phyloP scores from a whole-genome alignment of 2,888 invertebrate genomes.

The Plemyria rubiginata region DNA sequence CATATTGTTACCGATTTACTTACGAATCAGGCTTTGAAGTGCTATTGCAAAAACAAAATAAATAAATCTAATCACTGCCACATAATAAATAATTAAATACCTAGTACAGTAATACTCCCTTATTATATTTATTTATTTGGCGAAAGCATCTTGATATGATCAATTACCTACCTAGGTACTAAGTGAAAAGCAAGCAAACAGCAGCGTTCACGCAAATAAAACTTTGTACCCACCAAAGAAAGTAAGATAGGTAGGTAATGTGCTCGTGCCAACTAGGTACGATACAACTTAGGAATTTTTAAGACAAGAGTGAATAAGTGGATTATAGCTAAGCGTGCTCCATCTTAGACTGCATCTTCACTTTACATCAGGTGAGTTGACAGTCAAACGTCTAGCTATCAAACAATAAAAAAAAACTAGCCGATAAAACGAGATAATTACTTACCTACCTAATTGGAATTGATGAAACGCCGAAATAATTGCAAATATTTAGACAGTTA shows the following conservation, averaged over 20 bases:
- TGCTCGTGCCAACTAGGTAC: conserved; percentile 42
- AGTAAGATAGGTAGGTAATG: neutral
- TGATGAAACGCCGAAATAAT: conserved; percentile 48
- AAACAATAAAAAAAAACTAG: too few relatives aligned
- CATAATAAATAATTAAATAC: too few relatives aligned
- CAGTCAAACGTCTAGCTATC: too few relatives aligned
- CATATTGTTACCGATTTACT: neutral
- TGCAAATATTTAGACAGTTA: conserved; percentile 40
- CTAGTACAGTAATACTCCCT: too few relatives aligned
- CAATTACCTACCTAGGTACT: neutral
- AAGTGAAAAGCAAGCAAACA: neutral
- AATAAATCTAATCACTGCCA: neutral
- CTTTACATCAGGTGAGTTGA: too few relatives aligned
- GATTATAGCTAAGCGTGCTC: too few relatives aligned
- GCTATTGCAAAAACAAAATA: neutral
- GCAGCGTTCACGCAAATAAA: neutral
- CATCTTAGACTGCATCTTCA: too few relatives aligned
- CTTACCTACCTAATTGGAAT: conserved; percentile 45
- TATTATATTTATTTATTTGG: too few relatives aligned
- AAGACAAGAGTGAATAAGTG: too few relatives aligned
- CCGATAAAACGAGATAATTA: conserved; percentile 58
- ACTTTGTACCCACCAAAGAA: neutral
- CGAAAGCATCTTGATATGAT: neutral
- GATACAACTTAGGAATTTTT: too few relatives aligned
- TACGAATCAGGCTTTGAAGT: neutral